Evolutionary conservation across 2,113 vertebrate genomes (phyloP), one percentile per base, ranked within the genome.

Genomic region (Phaethon lepturus): DNA sequence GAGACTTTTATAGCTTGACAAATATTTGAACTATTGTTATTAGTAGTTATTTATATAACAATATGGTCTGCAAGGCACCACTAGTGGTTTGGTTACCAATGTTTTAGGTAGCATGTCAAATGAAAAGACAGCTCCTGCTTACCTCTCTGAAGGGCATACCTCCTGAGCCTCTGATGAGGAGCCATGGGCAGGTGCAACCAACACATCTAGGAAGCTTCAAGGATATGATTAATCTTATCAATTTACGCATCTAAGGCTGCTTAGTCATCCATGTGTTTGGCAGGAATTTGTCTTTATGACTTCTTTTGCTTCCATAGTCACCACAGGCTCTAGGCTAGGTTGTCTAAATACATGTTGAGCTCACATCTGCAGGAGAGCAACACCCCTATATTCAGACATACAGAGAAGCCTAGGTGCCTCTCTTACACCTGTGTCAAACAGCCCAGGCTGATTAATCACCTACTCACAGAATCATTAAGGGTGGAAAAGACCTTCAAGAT

Each of bases 201-300:
- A 17, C 50, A 49, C 2, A 2, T 63, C 72, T 86, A 92, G 88
- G 76, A 95, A 97, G 72, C 74, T n/a, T 52, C 71, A 90, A 91
- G 80, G 71, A 47, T 69, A 49, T 91, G 91, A 90, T 60, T 94
- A 96, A 40, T 63, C 52, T 78, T 92, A 95, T 89, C 87, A 86
- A 53, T 42, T 44, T 24, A 86, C 77, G 73, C 17, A 10, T 88
- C 92, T 88, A 59, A 91, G 49, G 81, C 62, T 63, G 62, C 71
- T 94, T 95, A 91, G 87, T 95, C 93, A 94, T 53, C 33, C 81
- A 33, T 24, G 42, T 76, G 31, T 90, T 95, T 91, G 87, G 73
- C 91, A 96, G 87, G 84, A 96, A 74, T 87, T 85, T 87, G 69
- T 64, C 69, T 87, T 68, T 4, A 1, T 72, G 73, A 81, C 74